Evolutionary conservation across 2,797 vertebrate species (phyloP).

Genomic region (Takifugu ocellatus): DNA sequence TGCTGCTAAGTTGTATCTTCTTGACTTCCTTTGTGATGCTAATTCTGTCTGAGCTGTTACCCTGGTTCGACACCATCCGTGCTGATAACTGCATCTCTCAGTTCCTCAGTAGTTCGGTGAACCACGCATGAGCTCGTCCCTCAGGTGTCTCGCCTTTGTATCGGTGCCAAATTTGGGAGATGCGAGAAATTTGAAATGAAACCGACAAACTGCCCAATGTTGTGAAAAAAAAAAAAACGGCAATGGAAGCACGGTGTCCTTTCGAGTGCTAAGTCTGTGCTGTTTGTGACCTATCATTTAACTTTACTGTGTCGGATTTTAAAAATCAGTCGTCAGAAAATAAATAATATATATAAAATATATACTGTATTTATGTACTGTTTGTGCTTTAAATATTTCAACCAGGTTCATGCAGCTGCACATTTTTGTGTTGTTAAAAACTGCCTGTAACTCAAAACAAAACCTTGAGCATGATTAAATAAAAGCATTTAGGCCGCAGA

Average conservation of each 20-base stretch:
- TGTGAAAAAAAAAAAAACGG: not conserved
- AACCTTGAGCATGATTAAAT: too few species aligned
- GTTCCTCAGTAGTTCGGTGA: conserved; percentile 22
- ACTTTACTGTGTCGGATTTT: not conserved
- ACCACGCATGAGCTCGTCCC: conserved; percentile 32
- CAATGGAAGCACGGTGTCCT: not conserved
- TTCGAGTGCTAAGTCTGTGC: conserved; percentile 18
- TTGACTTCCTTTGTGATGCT: conserved; percentile 16
- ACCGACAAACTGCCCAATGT: conserved; percentile 4
- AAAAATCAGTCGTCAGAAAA: too few species aligned
- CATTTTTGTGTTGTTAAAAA: too few species aligned
- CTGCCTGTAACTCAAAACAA: too few species aligned
- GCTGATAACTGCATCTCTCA: conserved; percentile 1
- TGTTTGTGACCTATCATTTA: conserved; percentile 48
- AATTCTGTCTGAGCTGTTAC: conserved; percentile 19
- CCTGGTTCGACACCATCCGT: conserved; percentile 10
- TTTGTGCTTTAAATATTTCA: too few species aligned
- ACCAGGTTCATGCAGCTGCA: too few species aligned
- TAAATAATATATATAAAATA: too few species aligned
- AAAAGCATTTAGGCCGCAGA: too few species aligned
- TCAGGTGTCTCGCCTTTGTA: conserved; percentile 14
- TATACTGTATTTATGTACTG: too few species aligned
- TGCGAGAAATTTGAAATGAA: not conserved
- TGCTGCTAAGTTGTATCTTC: conserved; percentile 8
- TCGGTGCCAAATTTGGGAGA: conserved; percentile 30